phyloP scores from a whole-genome alignment of 2,888 invertebrate species.

The Minunthozetes semirufus region DNA sequence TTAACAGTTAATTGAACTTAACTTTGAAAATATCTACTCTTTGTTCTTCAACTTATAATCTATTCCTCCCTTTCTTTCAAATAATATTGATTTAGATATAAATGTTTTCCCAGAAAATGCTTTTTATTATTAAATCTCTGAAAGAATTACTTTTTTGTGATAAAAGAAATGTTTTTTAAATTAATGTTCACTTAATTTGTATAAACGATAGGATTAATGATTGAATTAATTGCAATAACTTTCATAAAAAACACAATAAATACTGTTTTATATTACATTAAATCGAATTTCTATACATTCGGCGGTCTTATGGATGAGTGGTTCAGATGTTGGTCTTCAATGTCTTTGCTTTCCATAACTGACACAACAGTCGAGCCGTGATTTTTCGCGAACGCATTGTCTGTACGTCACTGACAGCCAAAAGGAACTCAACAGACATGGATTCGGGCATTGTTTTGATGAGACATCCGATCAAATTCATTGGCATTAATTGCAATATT shows the following conservation, averaged over 20 bases:
- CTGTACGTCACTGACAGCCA: conserved; percentile 71
- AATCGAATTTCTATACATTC: too few species aligned
- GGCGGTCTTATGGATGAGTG: background rate
- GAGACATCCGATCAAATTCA: conserved; percentile 58
- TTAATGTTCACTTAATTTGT: background rate
- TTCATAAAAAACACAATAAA: background rate
- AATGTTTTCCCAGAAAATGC: too few species aligned
- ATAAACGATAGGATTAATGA: background rate
- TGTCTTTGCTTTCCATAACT: conserved; percentile 51
- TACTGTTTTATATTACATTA: too few species aligned
- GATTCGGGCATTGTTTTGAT: conserved; percentile 71
- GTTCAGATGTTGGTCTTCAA: background rate
- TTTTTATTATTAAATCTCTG: too few species aligned
- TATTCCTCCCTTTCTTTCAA: too few species aligned
- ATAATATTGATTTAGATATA: too few species aligned
- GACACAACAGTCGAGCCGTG: conserved; percentile 77
- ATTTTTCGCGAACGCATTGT: conserved; percentile 68
- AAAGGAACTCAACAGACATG: conserved; percentile 64
- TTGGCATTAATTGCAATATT: conserved; percentile 49
- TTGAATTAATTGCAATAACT: background rate
- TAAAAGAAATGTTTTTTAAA: too few species aligned
- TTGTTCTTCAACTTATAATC: too few species aligned
- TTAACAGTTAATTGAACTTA: too few species aligned
- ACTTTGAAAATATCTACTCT: too few species aligned
- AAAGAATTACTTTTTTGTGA: too few species aligned